Base-by-base conservation (phyloP, 2,113 vertebrate species). In the Scatophagus argus region DNA sequence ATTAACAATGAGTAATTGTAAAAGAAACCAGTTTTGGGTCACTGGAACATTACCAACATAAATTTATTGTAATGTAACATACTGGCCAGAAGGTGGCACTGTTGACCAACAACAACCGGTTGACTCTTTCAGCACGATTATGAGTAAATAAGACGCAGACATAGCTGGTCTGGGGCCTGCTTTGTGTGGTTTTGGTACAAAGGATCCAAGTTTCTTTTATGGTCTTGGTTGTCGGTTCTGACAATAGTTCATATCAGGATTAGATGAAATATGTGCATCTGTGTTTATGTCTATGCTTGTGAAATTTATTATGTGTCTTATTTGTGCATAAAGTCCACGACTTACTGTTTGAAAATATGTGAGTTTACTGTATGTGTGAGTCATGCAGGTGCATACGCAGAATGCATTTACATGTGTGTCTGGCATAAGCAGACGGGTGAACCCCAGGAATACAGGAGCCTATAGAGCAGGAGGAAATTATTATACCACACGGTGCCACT, bases 391-490 rank as follows among this genome's bases (percentile, higher is more conserved):
- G n/a, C 54, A 71, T 55, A 68, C 66, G 31, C 43, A 56, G 58
- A 17, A 29, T 83, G 44, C 36, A 34, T 81, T 77, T 54, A 39
- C 49, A 34, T 0, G 3, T 47, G 51, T 68, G 67, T 65, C 29
- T 74, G 64, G 47, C 52, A 31, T 25, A 61, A 63, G 82, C 90
- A 92, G 91, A 91, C 61, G 83, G 90, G 43, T 61, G 71, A 88
- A 72, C 90, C 69, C 61, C 88, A 77, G 88, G 89, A 77, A 78
- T 54, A 38, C 5, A 60, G 74, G 0, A 47, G 76, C 89, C 77
- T 80, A 83, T 81, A 74, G 88, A 60, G 85, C 64, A 49, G 77
- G 70, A 90, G 87, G 92, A 92, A 91, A 91, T 92, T 55, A 86
- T 85, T 77, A 54, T 70, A 81, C 90, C 88, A 87, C 88, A 89